A percentile compares a stretch with the other conserved stretches of the same genome.
phyloP scores from a whole-genome alignment of 2,888 invertebrate species.

The Spilosoma lubricipeda region DNA sequence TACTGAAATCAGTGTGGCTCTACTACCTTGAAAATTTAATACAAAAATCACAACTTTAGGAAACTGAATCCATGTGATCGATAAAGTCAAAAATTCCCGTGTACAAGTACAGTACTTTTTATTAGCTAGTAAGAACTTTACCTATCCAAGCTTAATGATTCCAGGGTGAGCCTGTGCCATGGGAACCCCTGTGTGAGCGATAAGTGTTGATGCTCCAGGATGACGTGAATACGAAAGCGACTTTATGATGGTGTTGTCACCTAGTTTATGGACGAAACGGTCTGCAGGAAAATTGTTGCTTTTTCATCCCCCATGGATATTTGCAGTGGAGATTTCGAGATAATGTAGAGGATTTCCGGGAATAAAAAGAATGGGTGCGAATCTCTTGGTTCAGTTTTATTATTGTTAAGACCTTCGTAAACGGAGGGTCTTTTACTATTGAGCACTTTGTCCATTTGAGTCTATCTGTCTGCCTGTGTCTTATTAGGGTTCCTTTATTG shows the following conservation, averaged over 20 bases:
- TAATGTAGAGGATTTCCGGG: constrained; percentile 17
- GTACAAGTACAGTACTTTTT: not conserved
- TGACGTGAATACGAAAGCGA: constrained; percentile 50
- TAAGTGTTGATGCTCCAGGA: constrained; percentile 55
- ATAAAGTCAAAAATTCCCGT: not conserved
- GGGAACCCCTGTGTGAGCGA: constrained; percentile 51
- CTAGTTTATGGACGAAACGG: constrained; percentile 49
- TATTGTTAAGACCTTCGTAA: not conserved
- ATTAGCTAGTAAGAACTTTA: not conserved
- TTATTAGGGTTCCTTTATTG: constrained; percentile 1
- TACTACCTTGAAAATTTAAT: no score
- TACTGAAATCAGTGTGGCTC: no score
- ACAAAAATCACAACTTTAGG: not conserved
- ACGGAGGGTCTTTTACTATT: not conserved
- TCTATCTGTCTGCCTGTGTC: not conserved
- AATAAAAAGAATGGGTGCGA: not conserved
- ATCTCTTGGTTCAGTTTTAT: not conserved
- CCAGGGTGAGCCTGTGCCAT: constrained; percentile 25
- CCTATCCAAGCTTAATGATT: constrained; percentile 31
- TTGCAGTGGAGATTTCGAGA: constrained; percentile 30
- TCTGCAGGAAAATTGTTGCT: constrained; percentile 48
- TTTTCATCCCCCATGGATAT: constrained; percentile 30
- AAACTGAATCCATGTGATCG: not conserved
- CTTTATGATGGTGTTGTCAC: constrained; percentile 50
- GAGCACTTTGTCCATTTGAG: not conserved